Evolutionary conservation across 2,113 vertebrate species (phyloP), one percentile per base, ranked within the genome.

Genomic region (Lamprotornis superbus): DNA sequence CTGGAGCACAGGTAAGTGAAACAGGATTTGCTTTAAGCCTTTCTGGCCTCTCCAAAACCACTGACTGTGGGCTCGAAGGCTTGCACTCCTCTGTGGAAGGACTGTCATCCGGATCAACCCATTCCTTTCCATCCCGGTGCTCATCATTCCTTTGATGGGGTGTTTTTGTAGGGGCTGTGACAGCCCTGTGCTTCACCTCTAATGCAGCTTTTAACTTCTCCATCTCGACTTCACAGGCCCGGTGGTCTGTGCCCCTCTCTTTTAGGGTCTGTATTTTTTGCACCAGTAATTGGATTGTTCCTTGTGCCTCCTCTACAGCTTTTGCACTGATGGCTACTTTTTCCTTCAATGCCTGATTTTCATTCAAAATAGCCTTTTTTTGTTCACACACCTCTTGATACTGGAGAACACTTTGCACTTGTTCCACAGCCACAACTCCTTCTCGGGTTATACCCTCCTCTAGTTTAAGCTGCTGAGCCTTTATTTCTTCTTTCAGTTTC

Each of bases 401-500:
- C 46, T 77, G 88, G 15, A 95, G 88, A 40, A 76, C 3, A 3
- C 49, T 85, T 61, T 1, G 63, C 15, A 69, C 25, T 76, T 90
- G 88, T 44, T 93, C 95, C 37, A 73, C 2, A 10, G 90, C 88
- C 1, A 33, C 75, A 44, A 77, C 75, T 39, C 50, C 88, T 68
- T 94, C 96, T 40, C 55, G 70, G 44, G 74, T 86, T 61, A 73
- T 61, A 60, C 53, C 5, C 37, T 95, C 85, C 39, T 96, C 92
- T n/a, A 94, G 12, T 60, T 95, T 60, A 85, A 94, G 88, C 12
- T 7, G 61, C 63, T 90, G 92, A 76, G 67, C 74, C 42, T 85
- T 91, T 83, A 94, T 80, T 90, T 97, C 92, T 65, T 87, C 71
- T 90, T 92, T 95, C 61, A 96, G 37, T 25, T 90, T 95, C 53